Conservation (phyloP, 2,113 vertebrate genomes). For the Macrotis lagotis region DNA sequence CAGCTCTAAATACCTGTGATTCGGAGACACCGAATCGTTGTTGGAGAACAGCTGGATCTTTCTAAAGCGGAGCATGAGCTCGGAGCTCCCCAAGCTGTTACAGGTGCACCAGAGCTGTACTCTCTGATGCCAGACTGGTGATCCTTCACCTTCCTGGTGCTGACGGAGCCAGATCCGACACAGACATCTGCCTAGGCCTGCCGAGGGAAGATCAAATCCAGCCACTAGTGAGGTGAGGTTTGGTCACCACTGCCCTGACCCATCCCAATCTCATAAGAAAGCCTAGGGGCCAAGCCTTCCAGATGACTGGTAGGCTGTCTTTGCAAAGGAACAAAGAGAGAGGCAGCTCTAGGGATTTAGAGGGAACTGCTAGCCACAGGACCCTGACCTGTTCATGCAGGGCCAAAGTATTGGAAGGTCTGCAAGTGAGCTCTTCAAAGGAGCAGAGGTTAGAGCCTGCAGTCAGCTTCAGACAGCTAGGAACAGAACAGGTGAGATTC, state of each 20-base stretch:
- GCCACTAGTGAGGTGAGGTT: not conserved
- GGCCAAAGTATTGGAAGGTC: not conserved
- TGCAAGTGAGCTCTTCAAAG: not conserved
- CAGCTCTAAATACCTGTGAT: too few species aligned
- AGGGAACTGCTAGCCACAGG: too few species aligned
- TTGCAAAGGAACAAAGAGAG: not conserved
- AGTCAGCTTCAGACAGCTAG: not conserved
- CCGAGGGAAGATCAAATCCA: too few species aligned
- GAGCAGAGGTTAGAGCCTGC: not conserved
- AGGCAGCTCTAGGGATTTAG: not conserved
- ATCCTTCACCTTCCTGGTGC: too few species aligned
- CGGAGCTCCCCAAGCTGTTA: not conserved
- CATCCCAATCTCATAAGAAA: not conserved
- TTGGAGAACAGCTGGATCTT: too few species aligned
- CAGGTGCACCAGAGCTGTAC: not conserved
- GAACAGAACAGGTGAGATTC: not conserved
- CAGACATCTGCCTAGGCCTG: too few species aligned
- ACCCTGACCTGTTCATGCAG: not conserved
- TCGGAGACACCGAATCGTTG: too few species aligned
- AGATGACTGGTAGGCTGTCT: not conserved
- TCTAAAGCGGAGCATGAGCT: not conserved
- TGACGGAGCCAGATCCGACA: too few species aligned
- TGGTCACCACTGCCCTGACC: not conserved
- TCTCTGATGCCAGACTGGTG: not conserved
- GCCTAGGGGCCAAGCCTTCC: not conserved